Evolutionary conservation across 2,888 invertebrate species (phyloP), one percentile per base, ranked within the genome.

Genomic region (Rhagonycha lutea): DNA sequence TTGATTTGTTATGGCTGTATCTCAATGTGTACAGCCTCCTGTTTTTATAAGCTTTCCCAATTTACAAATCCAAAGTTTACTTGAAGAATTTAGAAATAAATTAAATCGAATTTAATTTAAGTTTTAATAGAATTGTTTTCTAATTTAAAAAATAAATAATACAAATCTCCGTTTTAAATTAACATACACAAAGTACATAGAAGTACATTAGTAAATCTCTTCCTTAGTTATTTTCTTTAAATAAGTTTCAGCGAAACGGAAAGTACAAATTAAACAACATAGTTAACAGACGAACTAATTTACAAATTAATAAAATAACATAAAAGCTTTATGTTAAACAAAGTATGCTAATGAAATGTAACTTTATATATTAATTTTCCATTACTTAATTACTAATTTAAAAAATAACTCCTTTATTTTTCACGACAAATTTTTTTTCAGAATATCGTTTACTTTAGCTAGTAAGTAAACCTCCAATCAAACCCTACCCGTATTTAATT

Each of bases 1-100:
- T 72, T 47, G 71, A 72, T 72, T 72, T 65, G 24, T 28, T 71
- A 47, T 71, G 32, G 28, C 65, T 23, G 71, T 71, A 28, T 71
- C 71, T 65, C 24, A 65, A 71, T 71, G 70, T 61, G 47, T 62
- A 63, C 71, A 72, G 67, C 71, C 47, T 67, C 71, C 71, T 47
- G 71, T 67, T 72, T 67, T 72, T 32, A 29, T 26, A 23, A 67
- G 32, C n/a, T 26, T 65, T 60, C 23, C 32, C n/a, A 47, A 47
- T 23, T 65, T 72, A 63, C 63, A 72, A 47, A n/a, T 60, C 71
- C 24, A 32, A 12, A 29, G 62, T 14, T 63, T 14, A 62, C 10
- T 65, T 60, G 60, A 67, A 70, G 62, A 65, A 65, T 65, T 65
- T 23, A 12, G 63, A 63, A 23, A 23, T 24, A 12, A 18, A 63